Evolutionary conservation across 2,113 vertebrate species (phyloP), one percentile per base, ranked within the genome.

Genomic region (Rissa tridactyla): DNA sequence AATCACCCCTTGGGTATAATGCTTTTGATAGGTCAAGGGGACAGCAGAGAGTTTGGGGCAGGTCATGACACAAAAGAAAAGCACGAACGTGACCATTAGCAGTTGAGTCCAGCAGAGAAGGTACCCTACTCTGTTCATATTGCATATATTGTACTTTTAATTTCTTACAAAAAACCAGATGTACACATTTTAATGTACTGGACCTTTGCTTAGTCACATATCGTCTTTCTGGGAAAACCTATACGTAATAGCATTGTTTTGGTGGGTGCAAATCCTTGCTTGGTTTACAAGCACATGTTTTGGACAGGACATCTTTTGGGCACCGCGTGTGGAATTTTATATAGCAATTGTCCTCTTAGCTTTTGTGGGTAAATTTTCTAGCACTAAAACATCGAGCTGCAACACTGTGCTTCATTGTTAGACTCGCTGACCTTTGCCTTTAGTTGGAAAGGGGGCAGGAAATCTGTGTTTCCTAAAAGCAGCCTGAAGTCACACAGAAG

Each of bases 391-490:
- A 92, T 10, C 0, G 3, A 94, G 73, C 88, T 91, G 11, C 46
- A 58, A 70, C 61, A 87, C 77, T 89, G 81, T 71, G 49, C 77
- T 94, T 93, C 91, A 89, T 92, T 97, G 94, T 94, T 96, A 87
- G 62, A 85, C 60, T 87, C 10, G 0, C 54, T 94, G 95, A 95
- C 94, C 94, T 97, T 96, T 97, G 92, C 78, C 57, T 87, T 68
- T 51, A 90, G 77, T 94, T 95, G 95, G 92, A 97, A 95, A 86
- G 47, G 47, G 79, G 88, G 90, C 92, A 96, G 96, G 96, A 96
- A 96, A 86, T 94, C 80, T 94, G 91, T 87, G 77, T 94, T 97
- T 95, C 91, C 92, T 92, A 97, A 94, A 96, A 89, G 88, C 78
- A 91, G 92, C 92, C 65, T 95, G 66, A 92, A 97, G 91, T 96